Evolutionary conservation across 2,888 invertebrate species (phyloP).

Genomic region (Dromius quadrimaculatus): DNA sequence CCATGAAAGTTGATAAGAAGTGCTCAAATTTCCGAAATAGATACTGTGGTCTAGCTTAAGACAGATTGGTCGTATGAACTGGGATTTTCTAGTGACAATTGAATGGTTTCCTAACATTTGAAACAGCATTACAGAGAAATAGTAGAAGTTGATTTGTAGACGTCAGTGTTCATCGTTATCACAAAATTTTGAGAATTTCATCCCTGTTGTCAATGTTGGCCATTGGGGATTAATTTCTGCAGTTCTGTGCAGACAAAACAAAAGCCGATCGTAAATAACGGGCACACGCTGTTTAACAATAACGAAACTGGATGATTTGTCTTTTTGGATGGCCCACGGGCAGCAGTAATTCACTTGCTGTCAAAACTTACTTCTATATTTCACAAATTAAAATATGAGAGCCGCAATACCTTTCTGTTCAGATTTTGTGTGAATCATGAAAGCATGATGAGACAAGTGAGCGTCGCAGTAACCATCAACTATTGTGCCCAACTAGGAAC

Average conservation of each 20-base stretch:
- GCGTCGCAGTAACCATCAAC: neutral
- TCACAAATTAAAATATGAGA: slow-evolving; percentile 42
- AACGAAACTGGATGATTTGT: slow-evolving; percentile 45
- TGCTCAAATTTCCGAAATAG: too few relatives aligned
- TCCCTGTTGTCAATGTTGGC: neutral
- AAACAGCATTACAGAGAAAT: too few relatives aligned
- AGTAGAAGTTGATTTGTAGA: neutral
- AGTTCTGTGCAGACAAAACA: slow-evolving; percentile 20
- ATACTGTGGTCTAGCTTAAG: too few relatives aligned
- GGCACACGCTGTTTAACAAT: slow-evolving; percentile 42
- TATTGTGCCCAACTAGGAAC: neutral
- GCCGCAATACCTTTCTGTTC: slow-evolving; percentile 6
- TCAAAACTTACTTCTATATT: slow-evolving; percentile 46
- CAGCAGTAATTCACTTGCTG: slow-evolving; percentile 37
- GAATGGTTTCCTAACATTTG: too few relatives aligned
- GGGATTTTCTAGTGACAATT: too few relatives aligned
- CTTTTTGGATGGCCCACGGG: slow-evolving; percentile 28
- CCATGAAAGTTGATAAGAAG: too few relatives aligned
- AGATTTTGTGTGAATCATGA: slow-evolving; percentile 23
- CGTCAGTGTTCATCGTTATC: slow-evolving; percentile 22
- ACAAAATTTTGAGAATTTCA: slow-evolving; percentile 19
- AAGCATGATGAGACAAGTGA: slow-evolving; percentile 4
- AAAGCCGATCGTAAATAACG: slow-evolving; percentile 33
- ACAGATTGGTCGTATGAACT: too few relatives aligned
- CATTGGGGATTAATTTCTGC: slow-evolving; percentile 19